These are phyloP conservation scores for Caradrina kadenii DNA, from an alignment of 2,888 invertebrate genomes.

Conservation along the genomic window DNA sequence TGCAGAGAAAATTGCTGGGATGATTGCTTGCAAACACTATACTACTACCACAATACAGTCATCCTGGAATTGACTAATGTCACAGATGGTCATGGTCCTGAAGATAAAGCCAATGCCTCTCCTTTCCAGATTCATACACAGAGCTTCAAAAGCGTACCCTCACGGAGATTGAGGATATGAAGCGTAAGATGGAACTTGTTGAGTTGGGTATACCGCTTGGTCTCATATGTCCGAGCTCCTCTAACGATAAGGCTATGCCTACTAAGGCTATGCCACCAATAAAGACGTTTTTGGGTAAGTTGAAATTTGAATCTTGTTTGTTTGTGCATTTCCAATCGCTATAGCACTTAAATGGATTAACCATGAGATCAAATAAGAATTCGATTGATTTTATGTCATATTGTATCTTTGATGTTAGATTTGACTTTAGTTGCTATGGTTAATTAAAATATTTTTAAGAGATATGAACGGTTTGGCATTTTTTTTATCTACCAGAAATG, in stretches of 20 bases:
- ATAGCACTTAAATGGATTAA: background rate
- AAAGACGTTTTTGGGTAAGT: slow-evolving; percentile 85
- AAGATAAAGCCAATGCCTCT: background rate
- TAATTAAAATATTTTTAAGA: no score
- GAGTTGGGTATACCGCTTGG: slow-evolving; percentile 87
- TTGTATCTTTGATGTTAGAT: background rate
- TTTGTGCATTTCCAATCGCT: no score
- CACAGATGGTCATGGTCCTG: background rate
- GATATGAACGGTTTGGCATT: no score
- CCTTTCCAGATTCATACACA: slow-evolving; percentile 66
- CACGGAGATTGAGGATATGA: slow-evolving; percentile 87
- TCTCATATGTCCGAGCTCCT: slow-evolving; percentile 82
- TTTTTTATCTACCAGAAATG: no score
- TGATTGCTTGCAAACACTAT: no score
- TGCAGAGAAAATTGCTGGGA: no score
- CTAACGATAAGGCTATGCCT: slow-evolving; percentile 85
- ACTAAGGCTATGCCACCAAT: slow-evolving; percentile 89
- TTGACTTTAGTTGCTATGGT: no score
- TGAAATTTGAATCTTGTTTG: background rate
- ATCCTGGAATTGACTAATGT: no score
- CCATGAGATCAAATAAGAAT: slow-evolving; percentile 9
- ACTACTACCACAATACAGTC: no score
- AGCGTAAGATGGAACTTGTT: slow-evolving; percentile 86
- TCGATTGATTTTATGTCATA: background rate
- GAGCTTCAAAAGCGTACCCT: slow-evolving; percentile 80